Evolutionary conservation across 2,113 vertebrate genomes (phyloP).

Genomic region (Triplophysa rosa): DNA sequence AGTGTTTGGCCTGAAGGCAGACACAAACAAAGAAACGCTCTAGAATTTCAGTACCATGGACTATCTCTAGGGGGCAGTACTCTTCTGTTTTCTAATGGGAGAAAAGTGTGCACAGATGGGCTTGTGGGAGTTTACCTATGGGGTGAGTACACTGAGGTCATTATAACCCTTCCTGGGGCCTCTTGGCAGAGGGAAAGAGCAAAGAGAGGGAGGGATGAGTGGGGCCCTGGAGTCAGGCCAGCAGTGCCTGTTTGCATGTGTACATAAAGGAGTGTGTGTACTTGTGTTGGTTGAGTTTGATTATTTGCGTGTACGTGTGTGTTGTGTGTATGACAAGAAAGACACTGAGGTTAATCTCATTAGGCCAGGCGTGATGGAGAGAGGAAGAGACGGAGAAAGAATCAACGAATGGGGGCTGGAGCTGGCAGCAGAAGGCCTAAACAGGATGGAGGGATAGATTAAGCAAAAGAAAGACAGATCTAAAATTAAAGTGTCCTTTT

Average conservation of each 20-base stretch:
- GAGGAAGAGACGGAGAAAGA: constrained; percentile 40
- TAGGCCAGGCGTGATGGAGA: constrained; percentile 68
- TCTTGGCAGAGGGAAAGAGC: constrained; percentile 60
- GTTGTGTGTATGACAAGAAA: constrained; percentile 56
- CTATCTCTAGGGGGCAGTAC: constrained; percentile 27
- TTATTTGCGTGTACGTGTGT: constrained; percentile 51
- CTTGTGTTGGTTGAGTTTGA: constrained; percentile 44
- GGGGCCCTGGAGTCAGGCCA: constrained; percentile 62
- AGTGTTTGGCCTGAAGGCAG: constrained; percentile 35
- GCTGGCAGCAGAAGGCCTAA: constrained; percentile 66
- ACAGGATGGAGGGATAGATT: constrained; percentile 69
- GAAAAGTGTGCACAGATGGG: constrained; percentile 65
- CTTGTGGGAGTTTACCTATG: constrained; percentile 64
- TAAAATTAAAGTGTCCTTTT: constrained; percentile 45
- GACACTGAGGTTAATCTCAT: constrained; percentile 73
- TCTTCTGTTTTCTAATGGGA: background rate
- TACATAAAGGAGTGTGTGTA: constrained; percentile 47
- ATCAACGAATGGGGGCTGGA: constrained; percentile 5
- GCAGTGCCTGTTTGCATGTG: constrained; percentile 60
- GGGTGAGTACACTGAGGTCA: constrained; percentile 66
- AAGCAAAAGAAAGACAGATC: constrained; percentile 38
- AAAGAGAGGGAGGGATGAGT: constrained; percentile 42
- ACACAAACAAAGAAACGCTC: constrained; percentile 12
- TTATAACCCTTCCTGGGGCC: constrained; percentile 68
- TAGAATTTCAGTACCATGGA: background rate